These are phyloP conservation scores for Aelia acuminata DNA, from an alignment of 2,888 invertebrate species.

Conservation along the genomic window DNA sequence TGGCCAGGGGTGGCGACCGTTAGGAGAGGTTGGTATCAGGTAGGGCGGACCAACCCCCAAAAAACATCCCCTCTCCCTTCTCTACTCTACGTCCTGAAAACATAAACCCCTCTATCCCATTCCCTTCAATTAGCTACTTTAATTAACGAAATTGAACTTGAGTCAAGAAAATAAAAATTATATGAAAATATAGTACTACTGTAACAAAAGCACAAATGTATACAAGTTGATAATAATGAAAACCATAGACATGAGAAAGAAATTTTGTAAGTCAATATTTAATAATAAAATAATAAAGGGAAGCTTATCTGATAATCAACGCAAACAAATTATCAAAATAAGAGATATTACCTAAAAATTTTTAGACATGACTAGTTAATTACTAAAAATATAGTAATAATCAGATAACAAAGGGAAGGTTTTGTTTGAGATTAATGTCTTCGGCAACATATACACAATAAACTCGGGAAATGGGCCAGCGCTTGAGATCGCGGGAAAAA, in stretches of 20 bases:
- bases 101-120: background rate
- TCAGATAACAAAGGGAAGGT: background rate
- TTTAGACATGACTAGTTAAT: background rate
- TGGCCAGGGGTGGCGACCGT: constrained; percentile 53
- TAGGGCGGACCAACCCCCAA: constrained; percentile 54
- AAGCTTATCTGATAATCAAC: background rate
- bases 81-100: constrained; percentile 47
- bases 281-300: background rate
- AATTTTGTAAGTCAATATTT: too few relatives aligned
- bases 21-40: constrained; percentile 43
- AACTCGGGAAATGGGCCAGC: background rate
- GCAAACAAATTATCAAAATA: background rate
- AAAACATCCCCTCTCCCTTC: constrained; percentile 48
- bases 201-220: background rate
- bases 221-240: too few relatives aligned
- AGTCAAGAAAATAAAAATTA: background rate
- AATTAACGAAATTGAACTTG: background rate
- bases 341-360: too few relatives aligned
- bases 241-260: background rate
- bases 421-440: background rate
- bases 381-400: background rate
- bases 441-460: background rate
- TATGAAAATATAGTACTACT: background rate
- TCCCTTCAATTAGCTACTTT: background rate
- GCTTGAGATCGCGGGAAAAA: background rate